Conservation (phyloP, 2,113 vertebrate species). For the Bos taurus region ARS-UCD2.0 NC_037347.1:57626001-57626500, state of each 20-base stretch:
- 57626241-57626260: neutral
- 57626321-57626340: neutral
- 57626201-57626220: neutral
- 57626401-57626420: neutral
- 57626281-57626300: neutral
- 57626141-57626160: fast-evolving
- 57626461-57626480: neutral
- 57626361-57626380: neutral
- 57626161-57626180: neutral
- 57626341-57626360: neutral
- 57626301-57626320: too few relatives aligned
- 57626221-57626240: neutral
- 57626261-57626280: neutral
- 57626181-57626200: neutral
- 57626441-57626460: neutral
- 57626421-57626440: neutral
- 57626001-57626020: neutral
- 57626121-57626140: neutral
- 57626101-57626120: neutral
- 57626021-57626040: neutral
- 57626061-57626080: neutral
- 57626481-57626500: neutral
- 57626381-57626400: neutral
- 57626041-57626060: neutral
- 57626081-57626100: neutral